Conservation (phyloP, 2,113 vertebrate species). For the Micromys minutus region DNA sequence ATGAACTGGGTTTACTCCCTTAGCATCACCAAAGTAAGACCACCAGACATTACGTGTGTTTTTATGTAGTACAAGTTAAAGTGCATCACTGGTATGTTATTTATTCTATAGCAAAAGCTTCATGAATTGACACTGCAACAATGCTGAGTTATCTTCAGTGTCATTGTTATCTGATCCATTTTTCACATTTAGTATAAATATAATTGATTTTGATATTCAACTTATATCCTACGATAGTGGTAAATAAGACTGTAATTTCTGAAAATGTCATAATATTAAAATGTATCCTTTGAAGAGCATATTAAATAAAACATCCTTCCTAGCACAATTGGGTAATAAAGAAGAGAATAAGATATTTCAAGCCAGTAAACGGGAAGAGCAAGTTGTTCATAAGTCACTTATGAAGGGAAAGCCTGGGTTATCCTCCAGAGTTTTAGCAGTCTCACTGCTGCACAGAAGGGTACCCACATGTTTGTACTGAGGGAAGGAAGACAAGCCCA, state of each 20-base stretch:
- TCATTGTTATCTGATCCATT: background rate
- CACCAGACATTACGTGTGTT: background rate
- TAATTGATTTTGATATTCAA: constrained; percentile 1
- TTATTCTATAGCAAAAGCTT: background rate
- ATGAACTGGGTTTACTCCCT: background rate
- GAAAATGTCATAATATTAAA: background rate
- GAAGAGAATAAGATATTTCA: background rate
- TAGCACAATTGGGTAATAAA: constrained; percentile 1
- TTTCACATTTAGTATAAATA: background rate
- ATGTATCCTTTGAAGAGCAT: background rate
- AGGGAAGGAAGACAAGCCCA: background rate
- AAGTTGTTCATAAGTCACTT: constrained; percentile 14
- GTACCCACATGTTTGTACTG: background rate
- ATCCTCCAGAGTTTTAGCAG: constrained; percentile 2
- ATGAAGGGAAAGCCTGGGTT: constrained; percentile 9
- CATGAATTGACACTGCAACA: background rate
- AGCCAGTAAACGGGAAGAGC: background rate
- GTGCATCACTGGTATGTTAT: background rate
- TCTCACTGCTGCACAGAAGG: background rate
- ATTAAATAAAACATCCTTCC: background rate
- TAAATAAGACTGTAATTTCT: constrained; percentile 7
- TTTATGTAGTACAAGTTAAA: background rate
- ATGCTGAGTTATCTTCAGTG: constrained; percentile 23
- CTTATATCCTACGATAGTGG: background rate
- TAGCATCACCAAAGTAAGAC: background rate